These are phyloP conservation scores for Scaptodrosophila latifasciaeformis DNA, from an alignment of 2,888 invertebrate genomes.

Conservation along the genomic window DNA sequence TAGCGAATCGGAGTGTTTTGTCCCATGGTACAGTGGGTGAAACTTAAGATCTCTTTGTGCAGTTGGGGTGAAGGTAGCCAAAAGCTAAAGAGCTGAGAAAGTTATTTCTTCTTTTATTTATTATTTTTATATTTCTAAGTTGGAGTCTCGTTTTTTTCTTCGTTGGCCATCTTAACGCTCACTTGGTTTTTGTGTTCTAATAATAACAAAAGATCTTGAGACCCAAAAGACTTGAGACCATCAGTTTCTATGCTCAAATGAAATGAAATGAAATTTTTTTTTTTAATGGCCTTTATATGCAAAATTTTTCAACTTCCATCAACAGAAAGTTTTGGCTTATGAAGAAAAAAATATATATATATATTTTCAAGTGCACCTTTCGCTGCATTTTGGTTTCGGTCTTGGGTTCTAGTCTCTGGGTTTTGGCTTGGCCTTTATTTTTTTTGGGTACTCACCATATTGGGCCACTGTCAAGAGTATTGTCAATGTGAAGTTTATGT, in stretches of 20 bases:
- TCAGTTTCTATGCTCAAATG: too few species aligned
- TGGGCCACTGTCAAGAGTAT: constrained; percentile 40
- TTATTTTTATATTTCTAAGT: constrained; percentile 22
- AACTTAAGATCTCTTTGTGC: constrained; percentile 23
- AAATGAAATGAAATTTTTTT: constrained; percentile 44
- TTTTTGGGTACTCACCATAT: too few species aligned
- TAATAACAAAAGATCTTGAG: constrained; percentile 41
- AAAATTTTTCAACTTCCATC: constrained; percentile 32
- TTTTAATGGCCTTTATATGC: constrained; percentile 60
- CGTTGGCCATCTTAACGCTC: constrained; percentile 57
- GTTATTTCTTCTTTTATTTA: constrained; percentile 40
- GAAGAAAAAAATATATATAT: too few species aligned
- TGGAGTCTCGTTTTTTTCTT: constrained; percentile 1
- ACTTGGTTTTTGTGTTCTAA: constrained; percentile 65
- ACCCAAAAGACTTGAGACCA: neutral
- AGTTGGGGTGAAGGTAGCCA: constrained; percentile 46
- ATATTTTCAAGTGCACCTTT: constrained; percentile 18
- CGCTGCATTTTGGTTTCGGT: constrained; percentile 14
- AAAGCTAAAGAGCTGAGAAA: constrained; percentile 43
- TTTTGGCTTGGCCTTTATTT: constrained; percentile 20
- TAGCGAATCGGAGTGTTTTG: too few species aligned
- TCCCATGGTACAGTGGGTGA: constrained; percentile 25
- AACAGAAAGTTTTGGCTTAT: constrained; percentile 51
- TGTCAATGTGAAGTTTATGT: constrained; percentile 29
- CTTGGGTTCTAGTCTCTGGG: constrained; percentile 13